A percentile compares a stretch with the other conserved stretches of the same genome.
These are phyloP conservation scores for Forbesichthys papilliferus DNA, from an alignment of 2,113 vertebrate genomes.

Conservation along the genomic window DNA sequence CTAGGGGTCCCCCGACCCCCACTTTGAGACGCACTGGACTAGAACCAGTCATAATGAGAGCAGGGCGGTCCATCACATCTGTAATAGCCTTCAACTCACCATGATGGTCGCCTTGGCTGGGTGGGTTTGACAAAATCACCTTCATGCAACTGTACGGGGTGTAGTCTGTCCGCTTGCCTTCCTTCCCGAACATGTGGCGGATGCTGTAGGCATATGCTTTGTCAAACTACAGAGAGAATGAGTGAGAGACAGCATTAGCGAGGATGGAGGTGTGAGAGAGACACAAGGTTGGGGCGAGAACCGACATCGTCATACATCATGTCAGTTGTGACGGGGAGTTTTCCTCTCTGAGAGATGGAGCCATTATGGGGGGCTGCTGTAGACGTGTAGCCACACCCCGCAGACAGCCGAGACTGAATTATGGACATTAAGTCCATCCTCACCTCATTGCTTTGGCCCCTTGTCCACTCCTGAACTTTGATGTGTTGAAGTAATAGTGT, in stretches of 20 bases:
- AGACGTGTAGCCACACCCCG: conserved; percentile 56
- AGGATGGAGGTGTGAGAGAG: conserved; percentile 52
- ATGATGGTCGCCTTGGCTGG: conserved; percentile 94
- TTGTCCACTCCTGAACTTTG: conserved; percentile 16
- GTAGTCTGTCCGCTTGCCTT: conserved; percentile 95
- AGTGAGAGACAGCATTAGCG: conserved; percentile 39
- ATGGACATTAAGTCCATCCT: conserved; percentile 48
- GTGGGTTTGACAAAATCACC: conserved; percentile 94
- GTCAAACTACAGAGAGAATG: conserved; percentile 85
- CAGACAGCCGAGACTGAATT: conserved; percentile 63
- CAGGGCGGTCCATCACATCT: conserved; percentile 5
- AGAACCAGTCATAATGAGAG: conserved; percentile 5
- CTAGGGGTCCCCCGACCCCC: neutral
- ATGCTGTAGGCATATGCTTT: conserved; percentile 95
- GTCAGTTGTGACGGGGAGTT: conserved; percentile 62
- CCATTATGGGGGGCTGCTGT: conserved; percentile 68
- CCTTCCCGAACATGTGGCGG: conserved; percentile 94
- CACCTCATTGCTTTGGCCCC: conserved; percentile 25
- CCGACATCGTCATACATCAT: conserved; percentile 66
- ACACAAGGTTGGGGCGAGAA: conserved; percentile 65
- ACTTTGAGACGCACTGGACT: neutral
- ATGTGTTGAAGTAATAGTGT: too few species aligned
- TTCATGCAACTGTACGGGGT: conserved; percentile 98
- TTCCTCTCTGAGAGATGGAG: conserved; percentile 68
- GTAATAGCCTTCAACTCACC: conserved; percentile 80